Percentiles rank a stretch among this genome's conserved stretches.
phyloP scores from a whole-genome alignment of 1,140 invertebrate species.

The Cardiocondyla obscurior region DNA sequence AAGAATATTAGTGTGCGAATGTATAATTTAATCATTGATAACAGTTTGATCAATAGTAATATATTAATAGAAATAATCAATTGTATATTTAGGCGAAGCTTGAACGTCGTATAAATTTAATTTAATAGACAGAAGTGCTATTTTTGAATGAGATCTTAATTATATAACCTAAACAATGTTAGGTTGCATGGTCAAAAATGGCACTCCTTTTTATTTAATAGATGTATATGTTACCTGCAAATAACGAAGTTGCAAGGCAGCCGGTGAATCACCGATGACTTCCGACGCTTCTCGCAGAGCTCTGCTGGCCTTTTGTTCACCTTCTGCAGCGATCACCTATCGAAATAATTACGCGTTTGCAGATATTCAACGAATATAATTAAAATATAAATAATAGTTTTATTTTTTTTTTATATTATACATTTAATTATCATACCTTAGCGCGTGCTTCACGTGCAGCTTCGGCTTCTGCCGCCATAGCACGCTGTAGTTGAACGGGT shows the following conservation, averaged over 20 bases:
- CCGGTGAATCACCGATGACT: conserved; percentile 95
- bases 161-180: too few species aligned
- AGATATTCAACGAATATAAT: neutral
- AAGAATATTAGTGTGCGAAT: neutral
- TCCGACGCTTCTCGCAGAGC: conserved; percentile 96
- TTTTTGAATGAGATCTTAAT: too few species aligned
- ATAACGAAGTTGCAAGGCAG: conserved; percentile 91
- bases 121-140: too few species aligned
- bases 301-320: conserved; percentile 95
- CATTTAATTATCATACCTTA: conserved; percentile 82
- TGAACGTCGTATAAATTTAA: too few species aligned
- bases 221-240: conserved; percentile 74
- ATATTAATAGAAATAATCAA: neutral
- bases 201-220: too few species aligned
- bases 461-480: conserved; percentile 96
- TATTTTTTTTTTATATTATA: neutral
- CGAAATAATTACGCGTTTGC: neutral
- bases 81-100: too few species aligned
- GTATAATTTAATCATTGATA: neutral
- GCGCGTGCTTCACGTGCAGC: conserved; percentile 93
- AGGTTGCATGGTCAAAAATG: too few species aligned
- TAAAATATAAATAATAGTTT: too few species aligned
- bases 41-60: neutral
- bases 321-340: conserved; percentile 92
- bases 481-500: conserved; percentile 94